Evolutionary conservation across 2,888 invertebrate genomes (phyloP), one percentile per base, ranked within the genome.

Genomic region (Phymatocera aterrima): DNA sequence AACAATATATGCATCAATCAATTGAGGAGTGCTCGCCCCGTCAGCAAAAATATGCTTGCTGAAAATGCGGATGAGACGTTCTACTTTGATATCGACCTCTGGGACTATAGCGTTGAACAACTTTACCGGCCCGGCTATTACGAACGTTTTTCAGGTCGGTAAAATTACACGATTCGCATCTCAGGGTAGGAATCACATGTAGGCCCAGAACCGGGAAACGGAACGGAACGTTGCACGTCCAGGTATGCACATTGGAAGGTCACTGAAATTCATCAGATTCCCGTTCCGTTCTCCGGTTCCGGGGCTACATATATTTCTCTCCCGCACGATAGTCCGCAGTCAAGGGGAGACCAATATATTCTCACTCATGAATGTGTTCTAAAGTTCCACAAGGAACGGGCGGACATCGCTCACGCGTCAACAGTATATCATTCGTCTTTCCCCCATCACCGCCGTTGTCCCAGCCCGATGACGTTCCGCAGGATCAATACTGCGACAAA

Each of bases 81-180:
- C n/a, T n/a, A n/a, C n/a, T n/a, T n/a, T n/a, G 96, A 96, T 91
- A 96, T 96, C 88, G 96, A 96, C 93, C 93, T 96, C 90, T 96
- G 96, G 77, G 84, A 86, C 91, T 93, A 94, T 84, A 95, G 95
- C 0, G 95, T 95, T 89, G 88, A 88, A 79, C 95, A 95, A 92
- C 92, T 96, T 79, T 96, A 95, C 94, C 94, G 94, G 84, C 95
- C 95, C 10, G 95, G 96, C 87, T 95, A 95, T 24, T 96, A 96
- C 91, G 95, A 96, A 91, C 92, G 95, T 92, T 95, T 93, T 89
- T 93, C 96, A 90, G 95, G 96, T 96, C n/a, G n/a, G n/a, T n/a
- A n/a, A n/a, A n/a, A n/a, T n/a, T n/a, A n/a, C n/a, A n/a, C n/a
- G n/a, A n/a, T n/a, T n/a, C n/a, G n/a, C n/a, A n/a, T n/a, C n/a